Base-by-base conservation (phyloP, 1,140 invertebrate genomes). In the Thaumetopoea pityocampa region DNA sequence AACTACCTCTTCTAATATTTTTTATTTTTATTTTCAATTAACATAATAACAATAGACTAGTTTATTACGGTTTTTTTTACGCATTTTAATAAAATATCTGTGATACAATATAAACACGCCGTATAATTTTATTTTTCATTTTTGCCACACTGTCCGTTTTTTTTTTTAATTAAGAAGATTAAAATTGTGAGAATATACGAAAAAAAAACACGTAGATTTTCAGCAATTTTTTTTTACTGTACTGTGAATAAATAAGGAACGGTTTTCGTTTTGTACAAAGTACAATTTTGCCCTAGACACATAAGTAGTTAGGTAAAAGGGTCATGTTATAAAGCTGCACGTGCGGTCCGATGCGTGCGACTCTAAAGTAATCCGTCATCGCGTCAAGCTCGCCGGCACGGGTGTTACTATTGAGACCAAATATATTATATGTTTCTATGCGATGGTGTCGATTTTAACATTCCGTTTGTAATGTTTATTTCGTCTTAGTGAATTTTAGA, bases 371-470 rank as follows among this genome's bases (percentile, higher is more conserved):
- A 59, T 66, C 60, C 56, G 62, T 67, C 60, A 67, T 53, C 64
- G 66, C 62, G 67, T 57, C 64, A 62, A 60, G 59, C 60, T 72
- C 65, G 66, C 73, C 65, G 67, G 61, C 37, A 47, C 67, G 79
- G 71, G 49, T 78, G 79, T 84, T 84, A 78, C 60, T 72, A 81
- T 84, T 81, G 77, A 81, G 77, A 81, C 79, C 79, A 79, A 83
- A 77, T 83, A 62, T n/a, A 83, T 83, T 76, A 80, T 81, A 81
- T 81, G 74, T 84, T 83, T 72, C 61, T 61, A 65, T 56, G 79
- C 55, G 70, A 80, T 83, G 79, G 79, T 79, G 61, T 83, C 79
- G 79, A 81, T 84, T 78, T 81, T 81, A 84, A 78, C 80, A 84
- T 81, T 84, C 80, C 77, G 77, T 80, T 80, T 61, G 32, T 46